Percentiles rank a stretch among this genome's conserved stretches.
phyloP scores from a whole-genome alignment of 2,797 vertebrate genomes.

The Neosalanx taihuensis region DNA sequence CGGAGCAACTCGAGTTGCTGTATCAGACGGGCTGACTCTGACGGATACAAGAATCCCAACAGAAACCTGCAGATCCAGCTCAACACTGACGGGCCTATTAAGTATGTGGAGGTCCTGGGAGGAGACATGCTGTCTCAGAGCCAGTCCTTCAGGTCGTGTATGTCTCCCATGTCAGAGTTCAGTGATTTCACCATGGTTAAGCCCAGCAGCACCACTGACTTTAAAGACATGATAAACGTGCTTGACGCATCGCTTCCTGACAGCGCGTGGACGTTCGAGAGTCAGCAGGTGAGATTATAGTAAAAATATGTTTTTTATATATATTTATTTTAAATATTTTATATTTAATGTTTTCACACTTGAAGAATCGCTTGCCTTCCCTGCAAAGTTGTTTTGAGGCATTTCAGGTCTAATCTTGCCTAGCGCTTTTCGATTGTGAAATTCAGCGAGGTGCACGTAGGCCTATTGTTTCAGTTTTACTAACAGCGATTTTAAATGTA shows the following conservation, averaged over 20 bases:
- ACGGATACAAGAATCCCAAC: constrained; percentile 55
- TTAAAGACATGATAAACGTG: constrained; percentile 46
- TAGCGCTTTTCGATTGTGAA: no score
- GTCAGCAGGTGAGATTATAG: constrained; percentile 40
- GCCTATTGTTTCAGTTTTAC: no score
- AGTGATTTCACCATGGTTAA: constrained; percentile 52
- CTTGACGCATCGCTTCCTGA: constrained; percentile 46
- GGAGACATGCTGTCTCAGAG: constrained; percentile 38
- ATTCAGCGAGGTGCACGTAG: no score
- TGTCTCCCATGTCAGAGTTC: constrained; percentile 45
- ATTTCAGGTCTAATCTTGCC: no score
- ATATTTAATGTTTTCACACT: no score
- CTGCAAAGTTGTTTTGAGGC: no score
- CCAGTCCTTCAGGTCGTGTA: constrained; percentile 26
- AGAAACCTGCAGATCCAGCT: constrained; percentile 70
- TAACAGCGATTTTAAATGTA: no score
- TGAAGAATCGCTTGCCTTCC: no score
- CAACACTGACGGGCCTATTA: constrained; percentile 76
- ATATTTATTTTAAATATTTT: no score
- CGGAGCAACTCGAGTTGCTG: constrained; percentile 52
- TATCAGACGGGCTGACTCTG: constrained; percentile 47
- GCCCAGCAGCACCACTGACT: constrained; percentile 52
- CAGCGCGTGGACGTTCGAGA: constrained; percentile 49
- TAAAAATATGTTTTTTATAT: no score
- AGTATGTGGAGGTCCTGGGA: constrained; percentile 80